phyloP scores from a whole-genome alignment of 2,888 invertebrate species.

The Parnassius glacialis region DNA sequence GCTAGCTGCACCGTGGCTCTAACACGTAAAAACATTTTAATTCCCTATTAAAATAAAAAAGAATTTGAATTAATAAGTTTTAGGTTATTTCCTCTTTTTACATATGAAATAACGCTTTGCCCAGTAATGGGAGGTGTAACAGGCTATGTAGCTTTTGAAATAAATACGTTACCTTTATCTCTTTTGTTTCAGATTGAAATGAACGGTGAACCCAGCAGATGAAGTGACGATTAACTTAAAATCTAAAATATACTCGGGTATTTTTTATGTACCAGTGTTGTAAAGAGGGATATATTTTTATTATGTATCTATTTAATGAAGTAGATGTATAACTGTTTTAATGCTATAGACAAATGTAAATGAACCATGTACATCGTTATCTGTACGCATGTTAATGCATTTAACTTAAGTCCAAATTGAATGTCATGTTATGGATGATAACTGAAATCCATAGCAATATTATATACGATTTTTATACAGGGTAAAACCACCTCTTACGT shows the following conservation, averaged over 20 bases:
- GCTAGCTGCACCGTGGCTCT: no score
- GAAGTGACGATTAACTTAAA: constrained; percentile 33
- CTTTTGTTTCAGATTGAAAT: constrained; percentile 51
- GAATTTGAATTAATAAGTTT: no score
- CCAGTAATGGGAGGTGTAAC: no score
- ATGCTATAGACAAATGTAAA: background rate
- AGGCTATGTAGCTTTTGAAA: background rate
- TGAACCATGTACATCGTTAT: constrained; percentile 9
- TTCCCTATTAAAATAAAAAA: no score
- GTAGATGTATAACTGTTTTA: constrained; percentile 1
- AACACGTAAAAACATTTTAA: no score
- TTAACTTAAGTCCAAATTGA: background rate
- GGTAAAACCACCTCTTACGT: no score
- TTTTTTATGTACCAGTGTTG: constrained; percentile 1
- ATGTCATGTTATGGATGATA: no score
- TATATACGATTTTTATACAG: no score
- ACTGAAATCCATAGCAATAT: no score
- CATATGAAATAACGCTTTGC: no score
- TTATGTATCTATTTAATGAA: background rate
- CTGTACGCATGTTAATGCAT: constrained; percentile 13
- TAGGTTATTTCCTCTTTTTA: no score
- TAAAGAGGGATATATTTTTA: background rate
- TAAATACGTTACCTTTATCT: constrained; percentile 7
- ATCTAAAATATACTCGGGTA: constrained; percentile 1
- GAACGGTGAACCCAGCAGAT: constrained; percentile 50